These are phyloP conservation scores for Temnothorax rugatulus DNA, from an alignment of 2,888 invertebrate genomes.

Conservation along the genomic window DNA sequence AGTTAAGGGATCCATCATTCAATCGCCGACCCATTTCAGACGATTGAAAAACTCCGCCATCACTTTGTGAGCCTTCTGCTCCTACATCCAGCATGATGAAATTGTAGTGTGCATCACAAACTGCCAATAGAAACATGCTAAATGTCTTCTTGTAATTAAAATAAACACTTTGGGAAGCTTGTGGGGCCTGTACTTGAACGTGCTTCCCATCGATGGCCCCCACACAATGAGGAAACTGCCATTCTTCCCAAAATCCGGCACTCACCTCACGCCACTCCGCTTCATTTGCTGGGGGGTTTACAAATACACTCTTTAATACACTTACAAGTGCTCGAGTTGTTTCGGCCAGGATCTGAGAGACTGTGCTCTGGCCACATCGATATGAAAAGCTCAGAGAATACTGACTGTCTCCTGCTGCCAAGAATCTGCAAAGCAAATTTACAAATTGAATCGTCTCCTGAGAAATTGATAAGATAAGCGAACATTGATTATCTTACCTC, in stretches of 20 bases:
- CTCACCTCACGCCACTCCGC: background rate
- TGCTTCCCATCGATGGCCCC: conserved; percentile 7
- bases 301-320: background rate
- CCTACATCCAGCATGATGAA: background rate
- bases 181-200: background rate
- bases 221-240: conserved; percentile 11
- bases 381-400: background rate
- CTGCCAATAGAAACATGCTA: background rate
- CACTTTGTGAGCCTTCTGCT: conserved; percentile 17
- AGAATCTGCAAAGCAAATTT: background rate
- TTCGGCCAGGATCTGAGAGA: background rate
- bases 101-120: background rate
- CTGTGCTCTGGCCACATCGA: background rate
- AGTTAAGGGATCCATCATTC: background rate
- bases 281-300: background rate
- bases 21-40: conserved; percentile 5
- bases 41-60: conserved; percentile 3
- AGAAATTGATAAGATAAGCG: background rate
- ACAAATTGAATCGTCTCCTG: background rate
- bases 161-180: too few relatives aligned
- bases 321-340: background rate
- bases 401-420: background rate
- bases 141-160: background rate
- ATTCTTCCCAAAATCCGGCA: conserved; percentile 10
- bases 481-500: background rate